Conservation (phyloP, 2,888 invertebrate species). For the Melolontha melolontha region DNA sequence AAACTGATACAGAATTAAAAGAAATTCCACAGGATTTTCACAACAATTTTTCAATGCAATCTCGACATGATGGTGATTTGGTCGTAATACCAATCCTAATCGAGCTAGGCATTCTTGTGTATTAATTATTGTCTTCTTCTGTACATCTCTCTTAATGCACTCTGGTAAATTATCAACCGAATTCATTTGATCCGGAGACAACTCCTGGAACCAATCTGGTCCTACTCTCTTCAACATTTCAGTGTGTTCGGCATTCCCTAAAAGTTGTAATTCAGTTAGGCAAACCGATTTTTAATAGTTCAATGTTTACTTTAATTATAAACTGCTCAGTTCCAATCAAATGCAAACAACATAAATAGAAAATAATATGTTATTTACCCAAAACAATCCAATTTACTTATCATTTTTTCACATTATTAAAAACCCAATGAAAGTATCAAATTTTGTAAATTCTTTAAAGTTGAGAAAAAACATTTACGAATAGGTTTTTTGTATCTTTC, state of each 20-base stretch:
- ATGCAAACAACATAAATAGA: too few relatives aligned
- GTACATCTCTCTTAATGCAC: slow-evolving; percentile 53
- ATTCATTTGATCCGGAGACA: slow-evolving; percentile 58
- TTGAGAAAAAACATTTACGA: too few relatives aligned
- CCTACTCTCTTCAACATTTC: slow-evolving; percentile 52
- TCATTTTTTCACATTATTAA: too few relatives aligned
- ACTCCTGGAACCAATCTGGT: slow-evolving; percentile 63
- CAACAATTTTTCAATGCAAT: slow-evolving; percentile 58
- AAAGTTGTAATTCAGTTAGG: slow-evolving; percentile 14
- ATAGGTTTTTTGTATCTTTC: too few relatives aligned
- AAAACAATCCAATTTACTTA: too few relatives aligned
- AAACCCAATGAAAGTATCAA: too few relatives aligned
- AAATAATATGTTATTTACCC: too few relatives aligned
- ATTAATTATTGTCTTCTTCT: slow-evolving; percentile 50
- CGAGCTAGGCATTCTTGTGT: slow-evolving; percentile 55
- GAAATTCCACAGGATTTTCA: slow-evolving; percentile 60
- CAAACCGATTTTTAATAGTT: too few relatives aligned
- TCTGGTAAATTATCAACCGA: slow-evolving; percentile 55
- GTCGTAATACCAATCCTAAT: slow-evolving; percentile 58
- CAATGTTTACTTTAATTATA: too few relatives aligned
- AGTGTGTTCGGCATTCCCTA: slow-evolving; percentile 47
- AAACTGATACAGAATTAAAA: slow-evolving; percentile 60
- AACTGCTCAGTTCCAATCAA: too few relatives aligned
- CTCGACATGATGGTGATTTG: slow-evolving; percentile 53
- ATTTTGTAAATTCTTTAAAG: too few relatives aligned